phyloP scores from a whole-genome alignment of 2,113 vertebrate genomes.

The mouse (Mus musculus) region GRCm39 chr15:77901001-77901500 shows the following conservation, averaged over 20 bases:
- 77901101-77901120: not conserved
- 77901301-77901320: not conserved
- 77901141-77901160: not conserved
- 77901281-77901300: not conserved
- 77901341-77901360: not conserved
- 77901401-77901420: not conserved
- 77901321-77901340: not conserved
- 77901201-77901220: not conserved
- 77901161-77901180: not conserved
- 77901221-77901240: not conserved
- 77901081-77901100: not conserved
- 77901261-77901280: not conserved
- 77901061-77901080: accelerated
- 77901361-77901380: not conserved
- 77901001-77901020: not conserved
- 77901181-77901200: not conserved
- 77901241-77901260: not conserved
- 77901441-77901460: not conserved
- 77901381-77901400: not conserved
- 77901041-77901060: accelerated
- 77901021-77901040: too few species aligned
- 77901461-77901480: too few species aligned
- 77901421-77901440: not conserved
- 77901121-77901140: not conserved
- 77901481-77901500: not conserved